Evolutionary conservation across 2,113 vertebrate genomes (phyloP).

Genomic region (Cyanoliseus patagonus): DNA sequence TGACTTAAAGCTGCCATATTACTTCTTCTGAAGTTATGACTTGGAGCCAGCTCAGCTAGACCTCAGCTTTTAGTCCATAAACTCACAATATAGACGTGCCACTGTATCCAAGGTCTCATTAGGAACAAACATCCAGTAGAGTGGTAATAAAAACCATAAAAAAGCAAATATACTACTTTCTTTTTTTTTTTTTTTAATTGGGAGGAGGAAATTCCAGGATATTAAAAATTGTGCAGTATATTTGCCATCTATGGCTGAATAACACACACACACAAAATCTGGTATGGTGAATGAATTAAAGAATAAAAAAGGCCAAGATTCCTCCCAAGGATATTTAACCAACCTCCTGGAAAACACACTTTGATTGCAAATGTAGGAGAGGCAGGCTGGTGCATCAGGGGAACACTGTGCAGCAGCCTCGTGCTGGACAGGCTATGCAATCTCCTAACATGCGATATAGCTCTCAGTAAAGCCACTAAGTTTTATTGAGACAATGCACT

Average conservation of each 20-base stretch:
- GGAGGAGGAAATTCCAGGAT: neutral
- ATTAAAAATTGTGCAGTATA: neutral
- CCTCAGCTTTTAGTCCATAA: neutral
- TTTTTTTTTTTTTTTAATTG: neutral
- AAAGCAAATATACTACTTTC: rapidly evolving
- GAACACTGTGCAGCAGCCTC: rapidly evolving
- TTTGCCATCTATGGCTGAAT: neutral
- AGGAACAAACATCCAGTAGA: neutral
- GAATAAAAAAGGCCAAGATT: neutral
- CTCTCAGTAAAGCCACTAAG: neutral
- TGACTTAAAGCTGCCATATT: neutral
- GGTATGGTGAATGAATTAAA: neutral
- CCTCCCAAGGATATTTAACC: neutral
- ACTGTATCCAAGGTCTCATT: neutral
- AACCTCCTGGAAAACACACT: conserved; percentile 7
- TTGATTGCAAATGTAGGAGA: neutral
- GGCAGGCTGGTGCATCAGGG: neutral
- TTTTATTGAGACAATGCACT: neutral
- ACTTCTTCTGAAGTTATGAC: neutral
- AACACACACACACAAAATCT: neutral
- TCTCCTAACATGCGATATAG: rapidly evolving
- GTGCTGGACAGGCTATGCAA: neutral
- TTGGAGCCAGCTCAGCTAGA: neutral
- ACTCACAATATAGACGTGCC: rapidly evolving
- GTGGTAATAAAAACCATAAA: neutral